These are phyloP conservation scores for Acheta domesticus DNA, from an alignment of 2,888 invertebrate genomes.

Conservation along the genomic window DNA sequence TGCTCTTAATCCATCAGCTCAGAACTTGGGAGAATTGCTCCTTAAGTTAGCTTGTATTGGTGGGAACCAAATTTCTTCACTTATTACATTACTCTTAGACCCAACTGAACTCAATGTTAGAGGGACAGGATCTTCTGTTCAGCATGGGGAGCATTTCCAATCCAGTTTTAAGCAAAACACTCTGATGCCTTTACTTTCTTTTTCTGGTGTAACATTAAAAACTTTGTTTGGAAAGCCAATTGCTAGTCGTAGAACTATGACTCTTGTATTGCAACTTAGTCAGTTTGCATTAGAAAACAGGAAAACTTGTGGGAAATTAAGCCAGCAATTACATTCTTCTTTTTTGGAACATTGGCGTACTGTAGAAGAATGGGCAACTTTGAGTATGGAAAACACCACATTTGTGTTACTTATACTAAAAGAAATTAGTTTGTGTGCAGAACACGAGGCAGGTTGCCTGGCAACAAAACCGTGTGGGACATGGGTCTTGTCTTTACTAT, in stretches of 20 bases:
- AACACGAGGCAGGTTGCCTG: neutral
- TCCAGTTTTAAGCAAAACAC: constrained; percentile 27
- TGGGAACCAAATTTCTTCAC: constrained; percentile 26
- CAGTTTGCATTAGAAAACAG: neutral
- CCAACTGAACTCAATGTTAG: neutral
- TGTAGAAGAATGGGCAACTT: neutral
- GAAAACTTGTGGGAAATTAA: neutral
- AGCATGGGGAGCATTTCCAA: constrained; percentile 35
- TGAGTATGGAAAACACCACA: neutral
- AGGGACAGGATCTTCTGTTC: neutral
- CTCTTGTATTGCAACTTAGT: neutral
- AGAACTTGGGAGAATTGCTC: constrained; percentile 29
- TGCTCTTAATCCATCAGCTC: constrained; percentile 26
- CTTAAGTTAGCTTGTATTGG: constrained; percentile 29
- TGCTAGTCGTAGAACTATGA: neutral
- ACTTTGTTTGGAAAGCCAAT: neutral
- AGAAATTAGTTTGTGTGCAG: neutral
- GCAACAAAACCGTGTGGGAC: neutral
- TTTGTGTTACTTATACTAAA: neutral
- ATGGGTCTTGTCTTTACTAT: neutral
- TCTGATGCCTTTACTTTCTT: constrained; percentile 27
- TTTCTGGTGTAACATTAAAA: constrained; percentile 22
- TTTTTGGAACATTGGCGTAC: neutral
- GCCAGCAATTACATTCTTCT: neutral
- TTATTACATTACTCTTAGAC: neutral